Conservation (phyloP, 2,113 vertebrate species). For the Rousettus leschenaultii region DNA sequence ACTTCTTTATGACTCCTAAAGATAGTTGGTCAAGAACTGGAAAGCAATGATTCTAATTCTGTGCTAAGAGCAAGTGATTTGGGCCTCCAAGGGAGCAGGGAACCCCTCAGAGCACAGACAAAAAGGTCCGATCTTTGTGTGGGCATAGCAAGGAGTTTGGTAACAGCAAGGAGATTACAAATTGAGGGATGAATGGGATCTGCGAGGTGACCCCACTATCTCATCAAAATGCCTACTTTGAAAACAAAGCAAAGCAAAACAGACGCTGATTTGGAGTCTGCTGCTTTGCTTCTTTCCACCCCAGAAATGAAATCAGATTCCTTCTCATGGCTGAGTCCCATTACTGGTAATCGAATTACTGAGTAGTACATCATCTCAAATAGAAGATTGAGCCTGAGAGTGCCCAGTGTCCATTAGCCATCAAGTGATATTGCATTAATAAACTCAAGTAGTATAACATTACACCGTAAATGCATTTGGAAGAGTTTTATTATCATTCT, state of each 20-base stretch:
- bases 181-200: neutral
- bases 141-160: neutral
- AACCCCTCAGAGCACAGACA: neutral
- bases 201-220: neutral
- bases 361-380: slow-evolving; percentile 38
- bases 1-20: neutral
- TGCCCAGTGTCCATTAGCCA: slow-evolving; percentile 71
- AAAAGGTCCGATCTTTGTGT: neutral
- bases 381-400: slow-evolving; percentile 21
- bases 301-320: slow-evolving; percentile 60
- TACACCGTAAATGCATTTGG: slow-evolving; percentile 58
- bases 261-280: neutral
- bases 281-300: slow-evolving; percentile 40
- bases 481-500: slow-evolving; percentile 44
- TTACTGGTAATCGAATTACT: slow-evolving; percentile 55
- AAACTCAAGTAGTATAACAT: slow-evolving; percentile 47
- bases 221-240: neutral
- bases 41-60: neutral
- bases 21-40: neutral
- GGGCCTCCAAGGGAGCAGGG: neutral
- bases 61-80: neutral
- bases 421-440: slow-evolving; percentile 57
- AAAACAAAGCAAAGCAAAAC: slow-evolving; percentile 22
- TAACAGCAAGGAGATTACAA: neutral
- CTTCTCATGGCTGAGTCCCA: slow-evolving; percentile 43